Evolutionary conservation across 2,888 invertebrate genomes (phyloP).

Genomic region (Drosophila kambysellisi): DNA sequence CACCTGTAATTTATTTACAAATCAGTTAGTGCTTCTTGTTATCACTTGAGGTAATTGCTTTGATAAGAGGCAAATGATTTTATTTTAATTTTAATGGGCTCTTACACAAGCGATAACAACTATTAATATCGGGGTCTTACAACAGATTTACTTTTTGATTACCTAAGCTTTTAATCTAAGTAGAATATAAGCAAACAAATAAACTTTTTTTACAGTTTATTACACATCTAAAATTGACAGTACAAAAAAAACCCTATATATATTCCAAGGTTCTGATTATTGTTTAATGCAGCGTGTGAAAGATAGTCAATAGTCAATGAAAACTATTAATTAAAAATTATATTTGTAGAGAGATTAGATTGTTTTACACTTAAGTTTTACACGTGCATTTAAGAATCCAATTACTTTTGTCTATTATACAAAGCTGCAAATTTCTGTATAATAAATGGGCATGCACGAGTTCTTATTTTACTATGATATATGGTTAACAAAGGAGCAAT

Average conservation of each 20-base stretch:
- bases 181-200: not conserved
- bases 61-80: constrained; percentile 11
- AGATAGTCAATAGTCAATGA: not conserved
- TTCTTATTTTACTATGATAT: not conserved
- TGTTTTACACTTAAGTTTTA: not conserved
- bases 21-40: not conserved
- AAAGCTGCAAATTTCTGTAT: not conserved
- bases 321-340: not conserved
- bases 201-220: not conserved
- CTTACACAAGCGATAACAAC: not conserved
- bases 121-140: constrained; percentile 2
- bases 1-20: constrained; percentile 75
- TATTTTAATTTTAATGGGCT: constrained; percentile 3
- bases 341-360: not conserved
- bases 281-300: not conserved
- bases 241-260: not conserved
- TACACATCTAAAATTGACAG: not conserved
- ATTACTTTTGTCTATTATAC: not conserved
- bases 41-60: not conserved
- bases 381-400: not conserved
- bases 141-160: not conserved
- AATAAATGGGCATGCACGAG: not conserved
- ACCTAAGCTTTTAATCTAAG: not conserved
- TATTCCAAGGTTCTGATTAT: not conserved
- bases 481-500: not conserved